Evolutionary conservation across 2,113 vertebrate genomes (phyloP), one percentile per base, ranked within the genome.

Genomic region (Orthonyx spaldingii): DNA sequence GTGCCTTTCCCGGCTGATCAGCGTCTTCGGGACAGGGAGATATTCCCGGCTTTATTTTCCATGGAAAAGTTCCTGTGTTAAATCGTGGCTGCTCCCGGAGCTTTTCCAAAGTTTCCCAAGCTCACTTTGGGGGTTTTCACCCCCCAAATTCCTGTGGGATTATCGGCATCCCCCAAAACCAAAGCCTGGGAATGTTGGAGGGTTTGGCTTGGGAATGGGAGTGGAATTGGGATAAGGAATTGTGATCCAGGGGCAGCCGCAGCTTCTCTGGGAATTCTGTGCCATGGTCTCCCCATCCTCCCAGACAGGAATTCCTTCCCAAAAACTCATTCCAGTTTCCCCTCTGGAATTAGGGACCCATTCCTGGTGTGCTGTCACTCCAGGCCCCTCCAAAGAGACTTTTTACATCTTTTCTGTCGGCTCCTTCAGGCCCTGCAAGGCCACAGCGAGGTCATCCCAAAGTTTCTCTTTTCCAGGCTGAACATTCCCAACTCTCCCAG

Each of bases 81-180:
- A 85, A 61, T n/a, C 5, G 0, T 16, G n/a, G 28, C 60, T n/a
- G 22, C 9, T 79, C 13, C 47, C 1, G 19, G 49, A 18, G 35
- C 2, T 0, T n/a, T 46, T 26, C 65, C 1, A 1, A 44, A 74
- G 3, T 24, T 32, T 20, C 17, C 10, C 19, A 3, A 2, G 37
- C 28, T 60, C n/a, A 3, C 3, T 15, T 35, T 42, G 37, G 70
- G 70, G 61, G 13, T 16, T 37, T 37, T 78, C 68, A 37, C 6
- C 8, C 17, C 22, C 16, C 9, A 16, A 2, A 28, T 87, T 57
- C 32, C 50, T 32, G 61, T 18, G 32, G 22, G 33, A 28, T 50
- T 63, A 1, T 16, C 9, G 59, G 16, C 28, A 9, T 8, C 4
- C 10, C 32, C 21, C n/a, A 49, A 44, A 84, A 10, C 3, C 1